phyloP scores from a whole-genome alignment of 1,140 invertebrate genomes.

The Ips typographus region DNA sequence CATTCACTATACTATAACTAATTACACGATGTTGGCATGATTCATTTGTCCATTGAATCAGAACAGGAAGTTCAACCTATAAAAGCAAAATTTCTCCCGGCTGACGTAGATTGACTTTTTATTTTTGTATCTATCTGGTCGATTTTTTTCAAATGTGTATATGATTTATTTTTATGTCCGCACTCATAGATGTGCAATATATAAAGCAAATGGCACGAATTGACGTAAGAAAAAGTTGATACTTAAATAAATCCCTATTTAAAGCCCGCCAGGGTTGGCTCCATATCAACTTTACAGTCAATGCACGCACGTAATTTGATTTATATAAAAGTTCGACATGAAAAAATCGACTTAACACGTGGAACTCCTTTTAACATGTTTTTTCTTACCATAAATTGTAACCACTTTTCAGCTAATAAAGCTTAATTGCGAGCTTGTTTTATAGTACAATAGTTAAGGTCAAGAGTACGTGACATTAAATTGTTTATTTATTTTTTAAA shows the following conservation, averaged over 20 bases:
- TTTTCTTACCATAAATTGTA: no score
- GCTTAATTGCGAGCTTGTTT: no score
- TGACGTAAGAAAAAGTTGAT: conserved; percentile 4
- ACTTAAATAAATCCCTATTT: conserved; percentile 12
- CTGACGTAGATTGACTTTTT: not conserved
- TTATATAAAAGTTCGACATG: not conserved
- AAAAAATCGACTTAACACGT: no score
- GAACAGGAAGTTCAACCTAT: not conserved
- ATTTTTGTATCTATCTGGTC: not conserved
- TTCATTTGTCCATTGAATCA: not conserved
- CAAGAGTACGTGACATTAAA: no score
- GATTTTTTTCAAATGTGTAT: not conserved
- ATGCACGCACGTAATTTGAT: not conserved
- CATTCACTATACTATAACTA: not conserved
- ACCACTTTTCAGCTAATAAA: no score
- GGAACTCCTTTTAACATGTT: no score
- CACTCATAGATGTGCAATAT: not conserved
- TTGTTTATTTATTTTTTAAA: no score
- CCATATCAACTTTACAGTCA: conserved; percentile 3
- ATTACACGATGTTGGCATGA: not conserved
- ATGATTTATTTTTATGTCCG: not conserved
- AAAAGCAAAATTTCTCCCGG: not conserved
- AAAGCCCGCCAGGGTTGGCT: not conserved
- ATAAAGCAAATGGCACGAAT: conserved; percentile 7
- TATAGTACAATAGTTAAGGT: no score